phyloP scores from a whole-genome alignment of 2,113 vertebrate species.

The Tyrannus savana region DNA sequence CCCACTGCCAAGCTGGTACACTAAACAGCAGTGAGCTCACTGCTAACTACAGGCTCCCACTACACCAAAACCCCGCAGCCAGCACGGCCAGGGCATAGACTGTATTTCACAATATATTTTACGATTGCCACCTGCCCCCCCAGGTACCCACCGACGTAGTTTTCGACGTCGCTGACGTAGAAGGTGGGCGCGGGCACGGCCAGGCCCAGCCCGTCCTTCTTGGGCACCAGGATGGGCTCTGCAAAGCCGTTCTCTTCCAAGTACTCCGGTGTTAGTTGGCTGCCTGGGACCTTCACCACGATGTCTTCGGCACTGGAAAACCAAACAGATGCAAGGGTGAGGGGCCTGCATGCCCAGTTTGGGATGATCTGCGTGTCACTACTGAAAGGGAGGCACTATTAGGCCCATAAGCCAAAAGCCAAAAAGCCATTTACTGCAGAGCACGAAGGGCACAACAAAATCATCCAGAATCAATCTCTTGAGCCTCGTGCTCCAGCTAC shows the following conservation, averaged over 20 bases:
- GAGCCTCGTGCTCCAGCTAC: neutral
- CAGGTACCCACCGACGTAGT: constrained; percentile 88
- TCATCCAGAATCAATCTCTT: accelerated
- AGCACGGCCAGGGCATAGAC: neutral
- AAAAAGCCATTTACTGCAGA: neutral
- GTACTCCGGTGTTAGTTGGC: constrained; percentile 88
- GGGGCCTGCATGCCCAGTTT: accelerated
- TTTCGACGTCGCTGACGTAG: constrained; percentile 97
- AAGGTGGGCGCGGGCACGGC: constrained; percentile 93
- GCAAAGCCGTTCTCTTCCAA: constrained; percentile 94
- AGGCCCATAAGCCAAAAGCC: neutral
- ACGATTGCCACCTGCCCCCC: neutral
- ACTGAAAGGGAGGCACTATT: neutral
- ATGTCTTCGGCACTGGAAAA: constrained; percentile 90
- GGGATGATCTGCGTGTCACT: neutral
- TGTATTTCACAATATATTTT: neutral
- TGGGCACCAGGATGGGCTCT: constrained; percentile 92
- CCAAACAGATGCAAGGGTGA: neutral
- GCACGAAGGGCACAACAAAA: neutral
- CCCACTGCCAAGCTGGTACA: neutral
- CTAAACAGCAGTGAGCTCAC: neutral
- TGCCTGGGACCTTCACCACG: constrained; percentile 87
- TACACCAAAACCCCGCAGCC: neutral
- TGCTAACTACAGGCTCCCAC: neutral
- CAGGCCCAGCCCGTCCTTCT: constrained; percentile 93